Conservation (phyloP, 1,140 invertebrate genomes). For the Macrosteles quadrilineatus region DNA sequence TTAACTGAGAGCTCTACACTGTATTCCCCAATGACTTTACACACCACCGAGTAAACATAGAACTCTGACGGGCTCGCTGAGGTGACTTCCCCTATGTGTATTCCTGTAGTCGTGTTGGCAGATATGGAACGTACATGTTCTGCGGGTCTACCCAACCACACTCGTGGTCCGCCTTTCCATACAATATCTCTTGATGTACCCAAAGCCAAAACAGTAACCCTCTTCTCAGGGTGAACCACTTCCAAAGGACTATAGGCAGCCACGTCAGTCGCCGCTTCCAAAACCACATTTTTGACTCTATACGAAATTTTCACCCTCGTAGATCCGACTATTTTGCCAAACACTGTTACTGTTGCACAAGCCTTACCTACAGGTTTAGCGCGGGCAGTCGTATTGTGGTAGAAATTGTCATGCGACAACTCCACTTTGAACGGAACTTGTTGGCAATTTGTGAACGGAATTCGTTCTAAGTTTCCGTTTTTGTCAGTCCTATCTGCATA, state of each 20-base stretch:
- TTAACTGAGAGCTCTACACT: slow-evolving; percentile 58
- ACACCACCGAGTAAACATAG: slow-evolving; percentile 55
- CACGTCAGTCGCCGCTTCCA: slow-evolving; percentile 65
- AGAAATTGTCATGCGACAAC: slow-evolving; percentile 58
- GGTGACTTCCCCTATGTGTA: slow-evolving; percentile 24
- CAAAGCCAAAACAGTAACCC: slow-evolving; percentile 63
- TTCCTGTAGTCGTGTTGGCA: background rate
- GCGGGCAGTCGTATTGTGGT: slow-evolving; percentile 49
- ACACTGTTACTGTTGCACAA: slow-evolving; percentile 59
- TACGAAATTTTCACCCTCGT: slow-evolving; percentile 61
- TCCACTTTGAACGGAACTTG: slow-evolving; percentile 65
- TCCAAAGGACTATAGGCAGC: slow-evolving; percentile 65
- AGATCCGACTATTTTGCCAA: slow-evolving; percentile 54
- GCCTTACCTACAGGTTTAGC: slow-evolving; percentile 51
- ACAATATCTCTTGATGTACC: slow-evolving; percentile 68
- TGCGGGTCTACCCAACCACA: slow-evolving; percentile 58
- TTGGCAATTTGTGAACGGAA: slow-evolving; percentile 67
- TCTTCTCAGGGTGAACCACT: slow-evolving; percentile 55
- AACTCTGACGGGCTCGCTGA: slow-evolving; percentile 52
- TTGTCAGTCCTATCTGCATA: slow-evolving; percentile 55
- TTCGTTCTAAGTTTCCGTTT: slow-evolving; percentile 49
- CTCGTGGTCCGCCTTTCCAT: slow-evolving; percentile 68
- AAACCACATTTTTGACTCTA: slow-evolving; percentile 51
- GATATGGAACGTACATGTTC: slow-evolving; percentile 41
- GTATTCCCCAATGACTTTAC: slow-evolving; percentile 59